phyloP scores from a whole-genome alignment of 2,888 invertebrate genomes.

The Anthoptus insignis region DNA sequence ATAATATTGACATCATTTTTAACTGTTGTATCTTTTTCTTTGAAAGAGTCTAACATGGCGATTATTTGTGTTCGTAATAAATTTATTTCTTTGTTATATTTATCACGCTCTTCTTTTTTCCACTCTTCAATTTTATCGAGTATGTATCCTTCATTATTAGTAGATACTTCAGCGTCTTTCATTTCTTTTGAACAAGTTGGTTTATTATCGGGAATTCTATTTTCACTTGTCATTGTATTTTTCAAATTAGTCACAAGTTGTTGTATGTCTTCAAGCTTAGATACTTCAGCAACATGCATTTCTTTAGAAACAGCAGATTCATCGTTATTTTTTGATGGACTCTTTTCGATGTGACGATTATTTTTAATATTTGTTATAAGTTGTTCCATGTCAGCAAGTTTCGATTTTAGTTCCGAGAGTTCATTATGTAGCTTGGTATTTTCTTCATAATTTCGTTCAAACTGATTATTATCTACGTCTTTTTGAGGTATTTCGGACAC shows the following conservation, averaged over 20 bases:
- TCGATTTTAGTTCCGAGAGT: constrained; percentile 76
- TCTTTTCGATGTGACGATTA: constrained; percentile 4
- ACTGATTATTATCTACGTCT: constrained; percentile 55
- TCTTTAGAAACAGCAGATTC: constrained; percentile 47
- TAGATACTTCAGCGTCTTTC: constrained; percentile 71
- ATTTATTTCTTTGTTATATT: constrained; percentile 84
- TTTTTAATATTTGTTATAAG: constrained; percentile 53
- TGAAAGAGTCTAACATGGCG: constrained; percentile 69
- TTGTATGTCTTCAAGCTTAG: constrained; percentile 41
- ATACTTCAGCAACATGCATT: constrained; percentile 70
- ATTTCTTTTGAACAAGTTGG: constrained; percentile 51
- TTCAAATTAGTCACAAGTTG: constrained; percentile 9
- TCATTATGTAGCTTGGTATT: constrained; percentile 86
- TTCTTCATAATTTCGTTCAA: constrained; percentile 67
- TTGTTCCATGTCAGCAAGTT: constrained; percentile 80
- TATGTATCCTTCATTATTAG: constrained; percentile 65
- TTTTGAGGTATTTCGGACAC: constrained; percentile 66
- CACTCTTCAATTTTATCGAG: constrained; percentile 79
- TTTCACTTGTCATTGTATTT: constrained; percentile 34
- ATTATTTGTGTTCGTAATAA: constrained; percentile 72
- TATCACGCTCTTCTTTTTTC: constrained; percentile 84
- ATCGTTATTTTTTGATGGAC: neutral
- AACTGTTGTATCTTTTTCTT: constrained; percentile 54
- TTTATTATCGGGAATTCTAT: constrained; percentile 32
- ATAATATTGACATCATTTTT: constrained; percentile 66